A percentile compares a stretch with the other conserved stretches of the same genome.
Conservation (phyloP, 2,113 vertebrate species). For the Origma solitaria region DNA sequence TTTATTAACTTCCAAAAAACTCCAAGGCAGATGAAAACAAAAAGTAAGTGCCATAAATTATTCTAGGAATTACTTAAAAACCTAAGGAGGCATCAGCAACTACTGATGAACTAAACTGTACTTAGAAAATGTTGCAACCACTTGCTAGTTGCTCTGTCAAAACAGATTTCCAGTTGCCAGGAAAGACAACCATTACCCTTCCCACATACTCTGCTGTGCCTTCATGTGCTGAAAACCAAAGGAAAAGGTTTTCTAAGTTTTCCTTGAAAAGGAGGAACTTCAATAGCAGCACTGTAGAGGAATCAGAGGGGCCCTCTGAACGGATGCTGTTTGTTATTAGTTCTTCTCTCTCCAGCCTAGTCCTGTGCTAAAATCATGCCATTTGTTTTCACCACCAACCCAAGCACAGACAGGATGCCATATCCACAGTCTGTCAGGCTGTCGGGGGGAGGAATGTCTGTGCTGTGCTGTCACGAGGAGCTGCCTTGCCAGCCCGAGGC, state of each 20-base stretch:
- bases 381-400: background rate
- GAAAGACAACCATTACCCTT: background rate
- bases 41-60: background rate
- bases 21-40: background rate
- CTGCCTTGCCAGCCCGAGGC: too few species aligned
- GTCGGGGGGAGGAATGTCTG: background rate
- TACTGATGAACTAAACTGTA: background rate
- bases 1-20: constrained; percentile 19
- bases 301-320: background rate
- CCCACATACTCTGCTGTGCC: background rate
- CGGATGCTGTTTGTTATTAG: background rate
- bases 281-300: background rate
- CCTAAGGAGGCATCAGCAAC: background rate
- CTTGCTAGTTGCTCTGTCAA: background rate
- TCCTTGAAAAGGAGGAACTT: background rate
- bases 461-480: too few species aligned
- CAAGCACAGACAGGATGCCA: background rate
- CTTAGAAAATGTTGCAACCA: background rate
- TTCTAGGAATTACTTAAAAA: background rate
- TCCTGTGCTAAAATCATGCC: background rate
- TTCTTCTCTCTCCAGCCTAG: background rate
- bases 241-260: background rate
- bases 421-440: background rate
- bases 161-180: background rate
- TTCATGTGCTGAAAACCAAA: background rate